A percentile compares a stretch with the other conserved stretches of the same genome.
Conservation (phyloP, 2,113 vertebrate species). For the Barnardius zonarius region DNA sequence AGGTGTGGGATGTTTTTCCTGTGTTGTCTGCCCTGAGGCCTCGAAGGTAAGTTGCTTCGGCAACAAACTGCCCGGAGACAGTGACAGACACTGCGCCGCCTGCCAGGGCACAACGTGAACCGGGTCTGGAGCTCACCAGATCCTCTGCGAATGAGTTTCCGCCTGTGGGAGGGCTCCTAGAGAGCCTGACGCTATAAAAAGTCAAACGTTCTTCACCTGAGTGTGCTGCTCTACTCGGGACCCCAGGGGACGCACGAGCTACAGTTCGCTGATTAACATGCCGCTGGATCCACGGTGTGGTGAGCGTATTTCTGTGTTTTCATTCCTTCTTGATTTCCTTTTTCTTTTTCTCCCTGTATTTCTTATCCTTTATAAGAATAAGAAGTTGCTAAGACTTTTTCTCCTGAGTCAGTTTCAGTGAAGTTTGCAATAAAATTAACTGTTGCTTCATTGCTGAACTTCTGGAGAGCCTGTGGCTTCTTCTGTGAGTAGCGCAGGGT, state of each 20-base stretch:
- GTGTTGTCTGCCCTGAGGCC: neutral
- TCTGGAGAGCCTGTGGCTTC: neutral
- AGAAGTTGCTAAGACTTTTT: neutral
- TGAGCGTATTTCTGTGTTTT: neutral
- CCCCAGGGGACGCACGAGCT: fast-evolving
- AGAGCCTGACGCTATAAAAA: neutral
- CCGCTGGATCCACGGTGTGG: neutral
- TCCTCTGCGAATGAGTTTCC: neutral
- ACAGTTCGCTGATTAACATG: neutral
- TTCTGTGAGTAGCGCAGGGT: neutral
- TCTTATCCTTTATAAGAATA: neutral
- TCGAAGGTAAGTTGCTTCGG: neutral
- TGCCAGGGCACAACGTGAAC: neutral
- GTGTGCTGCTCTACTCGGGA: neutral
- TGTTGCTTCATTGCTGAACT: neutral
- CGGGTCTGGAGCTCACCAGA: neutral
- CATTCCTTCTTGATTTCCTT: neutral
- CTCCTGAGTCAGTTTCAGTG: neutral
- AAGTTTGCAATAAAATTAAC: neutral
- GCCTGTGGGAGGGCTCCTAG: neutral
- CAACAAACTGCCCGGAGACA: neutral
- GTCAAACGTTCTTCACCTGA: neutral
- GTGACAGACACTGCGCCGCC: neutral
- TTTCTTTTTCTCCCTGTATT: neutral
- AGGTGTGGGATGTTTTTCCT: neutral